phyloP scores from a whole-genome alignment of 2,888 invertebrate species.

The Drosophila neotestacea region DNA sequence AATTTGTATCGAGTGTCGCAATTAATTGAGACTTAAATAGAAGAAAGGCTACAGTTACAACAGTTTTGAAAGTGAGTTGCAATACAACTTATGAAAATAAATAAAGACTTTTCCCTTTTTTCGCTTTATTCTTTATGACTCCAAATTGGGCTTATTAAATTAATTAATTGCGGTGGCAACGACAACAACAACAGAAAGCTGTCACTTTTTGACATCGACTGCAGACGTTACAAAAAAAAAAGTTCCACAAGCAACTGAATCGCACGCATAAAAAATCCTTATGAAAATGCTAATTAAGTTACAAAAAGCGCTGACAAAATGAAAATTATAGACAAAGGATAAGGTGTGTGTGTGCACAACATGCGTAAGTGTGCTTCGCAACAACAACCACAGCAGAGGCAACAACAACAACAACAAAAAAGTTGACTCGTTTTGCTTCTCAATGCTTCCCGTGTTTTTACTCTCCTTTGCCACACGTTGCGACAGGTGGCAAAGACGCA shows the following conservation, averaged over 20 bases:
- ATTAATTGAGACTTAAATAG: neutral
- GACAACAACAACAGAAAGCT: slow-evolving; percentile 27
- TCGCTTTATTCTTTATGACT: slow-evolving; percentile 23
- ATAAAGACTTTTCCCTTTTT: too few relatives aligned
- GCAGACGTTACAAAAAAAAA: slow-evolving; percentile 5
- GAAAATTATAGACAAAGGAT: slow-evolving; percentile 67
- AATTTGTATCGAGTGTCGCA: neutral
- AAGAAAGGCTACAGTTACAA: too few relatives aligned
- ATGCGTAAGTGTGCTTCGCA: slow-evolving; percentile 32
- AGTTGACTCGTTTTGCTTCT: slow-evolving; percentile 10
- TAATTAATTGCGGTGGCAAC: slow-evolving; percentile 56
- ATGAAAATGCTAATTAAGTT: slow-evolving; percentile 77
- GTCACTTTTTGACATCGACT: slow-evolving; percentile 38
- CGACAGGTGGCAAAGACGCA: slow-evolving; percentile 65
- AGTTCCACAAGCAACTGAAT: neutral
- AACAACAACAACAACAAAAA: slow-evolving; percentile 12
- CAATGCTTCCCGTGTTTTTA: neutral
- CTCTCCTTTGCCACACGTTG: slow-evolving; percentile 39
- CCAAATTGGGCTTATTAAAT: slow-evolving; percentile 43
- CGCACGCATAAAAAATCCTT: slow-evolving; percentile 13
- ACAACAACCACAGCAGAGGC: slow-evolving; percentile 16
- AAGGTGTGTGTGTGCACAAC: slow-evolving; percentile 1
- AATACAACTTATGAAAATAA: neutral
- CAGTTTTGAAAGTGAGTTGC: neutral
- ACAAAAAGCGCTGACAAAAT: slow-evolving; percentile 71